These are phyloP conservation scores for Athrips mouffetella DNA, from an alignment of 2,888 invertebrate genomes.

Conservation along the genomic window DNA sequence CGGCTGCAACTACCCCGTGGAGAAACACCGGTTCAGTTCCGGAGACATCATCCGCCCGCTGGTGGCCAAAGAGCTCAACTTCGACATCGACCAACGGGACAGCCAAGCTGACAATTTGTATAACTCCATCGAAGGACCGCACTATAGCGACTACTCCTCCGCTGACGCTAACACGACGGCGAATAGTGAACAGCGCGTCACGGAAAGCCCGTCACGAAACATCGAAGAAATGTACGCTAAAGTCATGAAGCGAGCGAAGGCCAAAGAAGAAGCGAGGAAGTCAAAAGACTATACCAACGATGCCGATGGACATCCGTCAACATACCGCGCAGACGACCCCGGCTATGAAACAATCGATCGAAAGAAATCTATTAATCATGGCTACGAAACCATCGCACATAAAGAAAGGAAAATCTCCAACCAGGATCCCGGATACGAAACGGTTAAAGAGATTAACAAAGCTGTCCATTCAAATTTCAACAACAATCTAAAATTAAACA, in stretches of 20 bases:
- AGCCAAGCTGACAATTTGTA: slow-evolving; percentile 54
- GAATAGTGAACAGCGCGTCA: slow-evolving; percentile 58
- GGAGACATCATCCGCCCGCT: slow-evolving; percentile 69
- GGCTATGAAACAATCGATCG: slow-evolving; percentile 74
- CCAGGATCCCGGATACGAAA: slow-evolving; percentile 82
- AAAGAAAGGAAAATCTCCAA: slow-evolving; percentile 64
- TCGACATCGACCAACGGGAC: slow-evolving; percentile 61
- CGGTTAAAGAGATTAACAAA: slow-evolving; percentile 68
- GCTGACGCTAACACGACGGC: slow-evolving; percentile 52
- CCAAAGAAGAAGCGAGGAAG: slow-evolving; percentile 51
- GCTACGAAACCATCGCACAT: slow-evolving; percentile 79
- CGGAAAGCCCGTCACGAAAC: slow-evolving; percentile 81
- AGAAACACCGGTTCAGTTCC: slow-evolving; percentile 72
- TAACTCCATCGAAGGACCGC: slow-evolving; percentile 62
- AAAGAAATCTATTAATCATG: slow-evolving; percentile 71
- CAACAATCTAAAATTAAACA: slow-evolving; percentile 57
- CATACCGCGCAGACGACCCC: slow-evolving; percentile 67
- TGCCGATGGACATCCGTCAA: slow-evolving; percentile 37
- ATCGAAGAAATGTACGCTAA: slow-evolving; percentile 95
- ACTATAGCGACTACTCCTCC: slow-evolving; percentile 53
- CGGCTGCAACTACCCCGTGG: slow-evolving; percentile 75
- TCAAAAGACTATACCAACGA: slow-evolving; percentile 49
- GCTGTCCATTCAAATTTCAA: slow-evolving; percentile 41
- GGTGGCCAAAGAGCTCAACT: slow-evolving; percentile 65
- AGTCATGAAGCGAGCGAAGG: slow-evolving; percentile 85